Base-by-base conservation (phyloP, 2,113 vertebrate species). In the Notiomystis cincta region DNA sequence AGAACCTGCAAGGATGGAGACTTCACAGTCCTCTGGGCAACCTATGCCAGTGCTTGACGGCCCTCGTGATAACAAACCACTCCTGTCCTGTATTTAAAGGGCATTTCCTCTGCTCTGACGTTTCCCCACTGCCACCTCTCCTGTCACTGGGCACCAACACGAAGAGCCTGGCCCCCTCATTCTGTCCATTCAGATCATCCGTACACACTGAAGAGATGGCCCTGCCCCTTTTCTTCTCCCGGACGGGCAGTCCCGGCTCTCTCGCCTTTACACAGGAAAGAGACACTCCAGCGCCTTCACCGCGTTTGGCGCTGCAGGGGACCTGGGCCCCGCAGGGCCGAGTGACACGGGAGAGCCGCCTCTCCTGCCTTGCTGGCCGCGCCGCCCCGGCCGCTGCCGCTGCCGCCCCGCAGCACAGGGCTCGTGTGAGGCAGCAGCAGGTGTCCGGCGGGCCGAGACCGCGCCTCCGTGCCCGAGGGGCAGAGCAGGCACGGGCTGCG, bases 51-150 rank as follows among this genome's bases (percentile, higher is more conserved):
- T 19, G 37, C 20, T 37, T 45, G 22, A 66, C 10, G 7, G 42
- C 7, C 4, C 1, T 20, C 13, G 15, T 0, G 9, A 9, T 6
- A 64, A 57, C 3, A 5, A 35, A 58, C 12, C 0, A 1, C 1
- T n/a, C 54, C 23, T 20, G 10, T 21, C 11, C n/a, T 30, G 15
- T 0, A 2, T 16, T 65, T 54, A 66, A 44, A 37, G 1, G 20
- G 42, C 0, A 4, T 35, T 54, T 12, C 9, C 18, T 37, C 8
- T 19, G 16, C 23, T 71, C 60, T 50, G 53, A 22, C 1, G 3
- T 3, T 25, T 37, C 25, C 4, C 22, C 25, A 22, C 0, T 38
- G 67, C 9, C 42, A 44, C n/a, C 2, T 20, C 7, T 33, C 12
- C 30, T 17, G 14, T 33, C 35, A 71, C 38, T 2, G 4, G 21